These are phyloP conservation scores for Spea bombifrons DNA, from an alignment of 2,113 vertebrate species.

Conservation along the genomic window DNA sequence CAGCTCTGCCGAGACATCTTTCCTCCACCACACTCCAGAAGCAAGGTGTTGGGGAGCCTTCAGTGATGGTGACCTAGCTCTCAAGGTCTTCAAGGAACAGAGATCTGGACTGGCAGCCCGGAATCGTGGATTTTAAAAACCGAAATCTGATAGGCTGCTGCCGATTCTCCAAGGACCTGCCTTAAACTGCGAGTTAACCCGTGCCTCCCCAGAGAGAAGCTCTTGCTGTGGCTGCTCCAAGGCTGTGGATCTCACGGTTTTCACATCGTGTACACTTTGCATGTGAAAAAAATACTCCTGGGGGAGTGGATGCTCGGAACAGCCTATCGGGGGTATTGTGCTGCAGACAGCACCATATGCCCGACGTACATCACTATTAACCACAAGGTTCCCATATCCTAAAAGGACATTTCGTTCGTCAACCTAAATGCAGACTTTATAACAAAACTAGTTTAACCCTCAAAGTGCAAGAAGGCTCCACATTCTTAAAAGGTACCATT, in stretches of 20 bases:
- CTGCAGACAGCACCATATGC: slow-evolving; percentile 20
- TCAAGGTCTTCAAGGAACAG: slow-evolving; percentile 45
- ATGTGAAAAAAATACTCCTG: neutral
- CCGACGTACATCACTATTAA: neutral
- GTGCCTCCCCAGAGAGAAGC: slow-evolving; percentile 14
- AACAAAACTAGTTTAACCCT: neutral
- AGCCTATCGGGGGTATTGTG: slow-evolving; percentile 1
- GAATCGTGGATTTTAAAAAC: slow-evolving; percentile 11
- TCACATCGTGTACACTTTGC: too few relatives aligned
- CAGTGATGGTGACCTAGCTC: slow-evolving; percentile 33
- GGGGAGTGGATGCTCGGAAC: neutral
- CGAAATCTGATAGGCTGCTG: slow-evolving; percentile 41
- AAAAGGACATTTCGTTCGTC: slow-evolving; percentile 1
- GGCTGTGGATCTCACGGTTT: too few relatives aligned
- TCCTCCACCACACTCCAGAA: neutral
- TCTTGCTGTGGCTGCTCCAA: neutral
- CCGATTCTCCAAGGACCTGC: slow-evolving; percentile 35
- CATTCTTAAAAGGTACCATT: too few relatives aligned
- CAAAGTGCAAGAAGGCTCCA: neutral
- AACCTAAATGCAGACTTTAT: neutral
- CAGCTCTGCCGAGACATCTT: neutral
- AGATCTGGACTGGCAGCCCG: slow-evolving; percentile 25
- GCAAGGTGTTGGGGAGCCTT: slow-evolving; percentile 19
- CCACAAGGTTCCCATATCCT: neutral
- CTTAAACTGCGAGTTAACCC: slow-evolving; percentile 33